phyloP scores from a whole-genome alignment of 2,113 vertebrate genomes.

The Hystrix cristata region DNA sequence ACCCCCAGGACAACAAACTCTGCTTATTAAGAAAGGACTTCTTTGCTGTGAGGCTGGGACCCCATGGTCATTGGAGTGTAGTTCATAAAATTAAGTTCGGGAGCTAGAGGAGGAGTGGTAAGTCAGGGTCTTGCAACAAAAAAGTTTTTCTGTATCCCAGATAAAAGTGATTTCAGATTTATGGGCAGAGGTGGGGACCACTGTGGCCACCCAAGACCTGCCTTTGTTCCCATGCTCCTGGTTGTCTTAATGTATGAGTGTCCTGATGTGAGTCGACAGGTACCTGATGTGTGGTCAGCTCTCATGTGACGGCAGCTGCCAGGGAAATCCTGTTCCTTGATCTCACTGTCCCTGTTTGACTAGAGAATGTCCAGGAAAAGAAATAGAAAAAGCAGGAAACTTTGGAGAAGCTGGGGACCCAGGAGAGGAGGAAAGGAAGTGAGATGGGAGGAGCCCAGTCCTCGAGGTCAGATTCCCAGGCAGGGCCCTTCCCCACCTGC shows the following conservation, averaged over 20 bases:
- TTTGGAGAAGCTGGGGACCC: background rate
- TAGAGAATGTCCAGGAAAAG: background rate
- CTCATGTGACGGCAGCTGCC: background rate
- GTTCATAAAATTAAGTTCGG: background rate
- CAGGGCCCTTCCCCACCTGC: fast-evolving
- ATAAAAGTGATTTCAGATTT: background rate
- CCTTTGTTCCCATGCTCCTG: background rate
- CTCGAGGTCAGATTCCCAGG: background rate
- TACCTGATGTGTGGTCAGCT: background rate
- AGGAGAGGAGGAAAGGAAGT: too few species aligned
- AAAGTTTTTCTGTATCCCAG: background rate
- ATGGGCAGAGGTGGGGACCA: background rate
- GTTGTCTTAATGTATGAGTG: background rate
- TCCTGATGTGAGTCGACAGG: background rate
- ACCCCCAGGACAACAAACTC: background rate
- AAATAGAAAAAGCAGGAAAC: background rate
- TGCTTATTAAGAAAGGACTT: background rate
- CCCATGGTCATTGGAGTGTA: background rate
- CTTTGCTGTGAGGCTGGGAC: background rate
- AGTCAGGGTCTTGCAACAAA: background rate
- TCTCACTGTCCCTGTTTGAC: background rate
- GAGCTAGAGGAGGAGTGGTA: background rate
- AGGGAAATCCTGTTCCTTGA: background rate
- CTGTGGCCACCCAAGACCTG: background rate
- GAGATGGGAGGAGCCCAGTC: background rate